These are phyloP conservation scores for Perizoma affinitatum DNA, from an alignment of 2,888 invertebrate species.

Conservation along the genomic window DNA sequence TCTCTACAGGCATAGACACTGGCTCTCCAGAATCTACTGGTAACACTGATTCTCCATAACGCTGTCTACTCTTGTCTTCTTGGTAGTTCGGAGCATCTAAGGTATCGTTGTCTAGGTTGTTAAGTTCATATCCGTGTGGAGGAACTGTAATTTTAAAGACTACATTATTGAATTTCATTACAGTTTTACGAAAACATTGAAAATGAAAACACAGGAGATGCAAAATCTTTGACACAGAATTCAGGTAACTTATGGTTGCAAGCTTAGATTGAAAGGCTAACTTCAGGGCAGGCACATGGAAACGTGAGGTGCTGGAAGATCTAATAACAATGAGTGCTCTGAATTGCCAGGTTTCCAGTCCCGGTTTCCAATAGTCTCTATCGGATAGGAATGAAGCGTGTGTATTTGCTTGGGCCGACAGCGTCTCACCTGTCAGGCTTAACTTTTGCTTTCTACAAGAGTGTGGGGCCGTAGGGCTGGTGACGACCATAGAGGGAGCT, in stretches of 20 bases:
- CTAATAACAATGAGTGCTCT: conserved; percentile 41
- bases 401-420: conserved; percentile 54
- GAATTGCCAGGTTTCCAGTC: conserved; percentile 28
- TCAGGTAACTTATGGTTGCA: conserved; percentile 25
- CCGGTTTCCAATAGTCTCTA: conserved; percentile 39
- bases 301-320: conserved; percentile 39
- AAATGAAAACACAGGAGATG: conserved; percentile 26
- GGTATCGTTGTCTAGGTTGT: conserved; percentile 86
- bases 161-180: background rate
- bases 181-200: conserved; percentile 2
- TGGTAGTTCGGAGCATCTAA: conserved; percentile 85
- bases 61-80: conserved; percentile 69
- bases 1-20: conserved; percentile 73
- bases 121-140: conserved; percentile 86
- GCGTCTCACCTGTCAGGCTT: conserved; percentile 86
- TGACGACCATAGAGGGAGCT: conserved; percentile 85
- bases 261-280: conserved; percentile 27
- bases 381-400: conserved; percentile 40
- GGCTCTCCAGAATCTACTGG: conserved; percentile 73
- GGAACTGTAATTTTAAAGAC: conserved; percentile 68
- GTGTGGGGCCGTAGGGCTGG: conserved; percentile 85
- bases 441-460: conserved; percentile 87
- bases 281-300: conserved; percentile 32
- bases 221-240: conserved; percentile 21
- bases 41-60: conserved; percentile 66